Evolutionary conservation across 2,888 invertebrate species (phyloP).

Genomic region (Neoscelio sp.): DNA sequence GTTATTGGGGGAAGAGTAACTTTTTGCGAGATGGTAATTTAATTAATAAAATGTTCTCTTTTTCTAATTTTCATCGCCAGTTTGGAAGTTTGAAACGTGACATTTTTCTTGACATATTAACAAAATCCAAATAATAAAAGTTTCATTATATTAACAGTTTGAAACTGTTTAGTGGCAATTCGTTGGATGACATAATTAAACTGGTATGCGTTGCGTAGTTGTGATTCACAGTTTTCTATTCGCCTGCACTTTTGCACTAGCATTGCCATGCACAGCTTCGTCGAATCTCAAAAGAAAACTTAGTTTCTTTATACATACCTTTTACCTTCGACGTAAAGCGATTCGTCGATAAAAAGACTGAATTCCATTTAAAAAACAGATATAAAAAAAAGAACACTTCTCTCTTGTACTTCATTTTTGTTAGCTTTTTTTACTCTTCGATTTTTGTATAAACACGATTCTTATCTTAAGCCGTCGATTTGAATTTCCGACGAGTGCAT

Average conservation of each 20-base stretch:
- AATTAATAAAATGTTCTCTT: too few relatives aligned
- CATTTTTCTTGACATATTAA: too few relatives aligned
- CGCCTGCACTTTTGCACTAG: conserved; percentile 68
- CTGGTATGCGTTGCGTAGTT: conserved; percentile 67
- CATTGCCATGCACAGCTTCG: conserved; percentile 72
- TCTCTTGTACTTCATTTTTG: conserved; percentile 6
- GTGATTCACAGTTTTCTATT: conserved; percentile 52
- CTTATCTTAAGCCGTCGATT: too few relatives aligned
- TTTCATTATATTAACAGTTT: conserved; percentile 26
- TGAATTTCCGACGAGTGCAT: too few relatives aligned
- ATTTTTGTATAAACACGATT: conserved; percentile 8
- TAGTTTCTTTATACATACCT: conserved; percentile 35
- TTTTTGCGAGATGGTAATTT: too few relatives aligned
- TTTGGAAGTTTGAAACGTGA: too few relatives aligned
- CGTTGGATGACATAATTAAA: conserved; percentile 46
- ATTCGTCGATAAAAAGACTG: conserved; percentile 60
- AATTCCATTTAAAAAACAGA: conserved; percentile 30
- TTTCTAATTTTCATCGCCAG: too few relatives aligned
- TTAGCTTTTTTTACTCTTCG: neutral
- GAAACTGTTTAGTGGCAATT: conserved; percentile 34
- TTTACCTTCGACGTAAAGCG: conserved; percentile 15
- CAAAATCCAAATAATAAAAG: too few relatives aligned
- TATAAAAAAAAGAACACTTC: conserved; percentile 31
- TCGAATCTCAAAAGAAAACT: conserved; percentile 45
- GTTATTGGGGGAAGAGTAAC: too few relatives aligned